Base-by-base conservation (phyloP, 2,888 invertebrate genomes). In the Phalangium opilio region DNA sequence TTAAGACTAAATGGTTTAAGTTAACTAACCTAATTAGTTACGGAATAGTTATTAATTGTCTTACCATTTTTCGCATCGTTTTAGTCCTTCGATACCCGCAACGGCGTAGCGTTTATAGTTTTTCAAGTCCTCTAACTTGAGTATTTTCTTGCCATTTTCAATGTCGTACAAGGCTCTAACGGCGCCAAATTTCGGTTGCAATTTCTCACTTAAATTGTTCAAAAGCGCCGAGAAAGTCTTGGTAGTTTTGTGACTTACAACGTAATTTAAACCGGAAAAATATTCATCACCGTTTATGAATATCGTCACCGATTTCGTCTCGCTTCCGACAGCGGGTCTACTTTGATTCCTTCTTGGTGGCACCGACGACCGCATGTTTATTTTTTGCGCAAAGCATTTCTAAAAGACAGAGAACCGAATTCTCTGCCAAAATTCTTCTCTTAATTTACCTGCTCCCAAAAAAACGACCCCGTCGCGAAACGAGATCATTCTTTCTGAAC, bases 111-210 rank as follows among this genome's bases (percentile, higher is more conserved):
- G 50, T 20, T 55, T 50, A 17, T 52, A 49, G 2, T 51, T 42
- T 21, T 53, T 40, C n/a, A 56, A 44, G 41, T 55, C 53, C 12
- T 53, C 50, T 18, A 55, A 43, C 18, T 41, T 47, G 14, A 18
- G 14, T 10, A 56, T 44, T 35, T 45, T 38, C 18, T 48, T 47
- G 14, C 56, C 56, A 43, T 50, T 52, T 1, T 47, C 41, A 11
- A 55, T 55, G 5, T 52, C 55, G 41, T 56, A 56, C 32, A 56
- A 43, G 41, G 52, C 52, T 20, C 56, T 39, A 15, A 56, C 39
- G n/a, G 56, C 56, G 11, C 56, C 56, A 47, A 55, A 56, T 35
- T 49, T 45, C 14, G 56, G 55, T 39, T 50, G 49, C 8, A 56
- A n/a, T n/a, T 51, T 51, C 15, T 55, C 51, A 11, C 55, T 56